phyloP scores from a whole-genome alignment of 2,113 vertebrate species.

The Cyprinus carpio region DNA sequence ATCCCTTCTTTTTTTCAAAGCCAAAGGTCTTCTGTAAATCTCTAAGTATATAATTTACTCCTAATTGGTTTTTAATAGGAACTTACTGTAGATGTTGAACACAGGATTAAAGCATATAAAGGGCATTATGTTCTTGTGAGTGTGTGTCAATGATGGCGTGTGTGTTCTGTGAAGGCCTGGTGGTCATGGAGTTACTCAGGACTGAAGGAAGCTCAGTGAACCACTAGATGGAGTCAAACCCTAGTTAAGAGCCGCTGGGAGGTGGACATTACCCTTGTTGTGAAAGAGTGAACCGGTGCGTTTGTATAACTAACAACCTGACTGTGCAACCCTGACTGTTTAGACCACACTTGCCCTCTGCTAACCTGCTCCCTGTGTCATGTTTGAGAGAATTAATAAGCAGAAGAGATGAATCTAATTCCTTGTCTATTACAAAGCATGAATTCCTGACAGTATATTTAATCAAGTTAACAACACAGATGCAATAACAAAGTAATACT shows the following conservation, averaged over 20 bases:
- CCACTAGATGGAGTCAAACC: constrained; percentile 83
- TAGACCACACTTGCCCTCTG: constrained; percentile 7
- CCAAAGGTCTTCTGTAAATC: constrained; percentile 44
- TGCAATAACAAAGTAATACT: neutral
- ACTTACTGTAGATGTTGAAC: constrained; percentile 21
- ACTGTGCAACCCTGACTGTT: constrained; percentile 2
- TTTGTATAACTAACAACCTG: constrained; percentile 21
- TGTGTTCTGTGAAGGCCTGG: constrained; percentile 27
- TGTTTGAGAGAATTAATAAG: neutral
- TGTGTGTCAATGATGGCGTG: constrained; percentile 14
- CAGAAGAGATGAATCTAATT: neutral
- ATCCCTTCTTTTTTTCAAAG: constrained; percentile 51
- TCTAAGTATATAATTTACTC: neutral
- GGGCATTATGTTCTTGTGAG: constrained; percentile 15
- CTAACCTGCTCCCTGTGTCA: constrained; percentile 2
- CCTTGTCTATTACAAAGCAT: neutral
- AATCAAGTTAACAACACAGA: neutral
- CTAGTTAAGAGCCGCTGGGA: constrained; percentile 70
- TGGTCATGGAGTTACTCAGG: constrained; percentile 32
- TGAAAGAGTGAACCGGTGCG: neutral
- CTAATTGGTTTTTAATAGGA: constrained; percentile 30
- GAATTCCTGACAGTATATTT: neutral
- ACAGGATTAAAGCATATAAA: constrained; percentile 47
- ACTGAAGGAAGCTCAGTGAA: constrained; percentile 61
- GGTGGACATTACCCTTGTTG: constrained; percentile 23